Evolutionary conservation across 2,113 vertebrate species (phyloP).

Genomic region (Gavia stellata): DNA sequence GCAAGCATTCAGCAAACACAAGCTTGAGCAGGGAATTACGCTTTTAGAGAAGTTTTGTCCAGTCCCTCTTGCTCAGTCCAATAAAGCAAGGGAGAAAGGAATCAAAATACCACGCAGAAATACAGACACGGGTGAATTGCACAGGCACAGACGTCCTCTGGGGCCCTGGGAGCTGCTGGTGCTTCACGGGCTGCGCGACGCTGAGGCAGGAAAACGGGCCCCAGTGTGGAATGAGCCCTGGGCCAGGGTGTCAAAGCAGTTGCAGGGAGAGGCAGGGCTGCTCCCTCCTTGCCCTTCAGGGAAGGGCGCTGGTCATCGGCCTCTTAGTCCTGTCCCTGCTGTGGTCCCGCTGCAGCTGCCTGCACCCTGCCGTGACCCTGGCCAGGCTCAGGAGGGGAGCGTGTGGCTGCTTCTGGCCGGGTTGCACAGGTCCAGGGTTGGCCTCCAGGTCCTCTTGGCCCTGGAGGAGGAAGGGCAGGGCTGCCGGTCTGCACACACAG

Average conservation of each 20-base stretch:
- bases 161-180: not conserved
- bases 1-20: not conserved
- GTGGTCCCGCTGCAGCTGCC: not conserved
- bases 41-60: not conserved
- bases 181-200: accelerated
- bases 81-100: not conserved
- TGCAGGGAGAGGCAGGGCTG: not conserved
- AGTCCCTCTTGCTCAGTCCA: not conserved
- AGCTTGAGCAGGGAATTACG: not conserved
- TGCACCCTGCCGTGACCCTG: not conserved
- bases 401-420: not conserved
- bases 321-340: not conserved
- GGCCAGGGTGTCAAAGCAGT: not conserved
- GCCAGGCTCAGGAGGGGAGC: accelerated
- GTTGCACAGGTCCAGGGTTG: not conserved
- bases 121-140: not conserved
- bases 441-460: not conserved
- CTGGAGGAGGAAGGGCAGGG: not conserved
- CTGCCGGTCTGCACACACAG: accelerated
- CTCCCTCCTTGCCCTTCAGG: not conserved
- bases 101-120: not conserved
- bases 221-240: not conserved
- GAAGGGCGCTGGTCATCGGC: not conserved
- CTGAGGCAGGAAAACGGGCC: not conserved
- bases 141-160: accelerated